These are phyloP conservation scores for Pocillopora verrucosa DNA, from an alignment of 64 coral and sea anemone genomes.

Conservation along the genomic window DNA sequence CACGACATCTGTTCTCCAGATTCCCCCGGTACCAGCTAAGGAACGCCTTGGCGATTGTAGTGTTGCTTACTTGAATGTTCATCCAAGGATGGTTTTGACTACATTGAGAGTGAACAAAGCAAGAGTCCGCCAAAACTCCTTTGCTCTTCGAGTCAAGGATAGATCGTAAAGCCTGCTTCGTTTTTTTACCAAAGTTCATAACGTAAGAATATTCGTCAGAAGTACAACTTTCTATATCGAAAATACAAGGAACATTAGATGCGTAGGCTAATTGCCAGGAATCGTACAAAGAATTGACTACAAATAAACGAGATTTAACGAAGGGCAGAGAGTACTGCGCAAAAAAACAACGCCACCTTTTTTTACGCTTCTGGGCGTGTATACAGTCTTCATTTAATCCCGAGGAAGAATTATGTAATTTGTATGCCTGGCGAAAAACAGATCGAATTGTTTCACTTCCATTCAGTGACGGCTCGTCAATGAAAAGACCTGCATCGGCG, in stretches of 20 bases:
- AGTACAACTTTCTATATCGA: constrained; percentile 25
- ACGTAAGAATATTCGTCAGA: background rate
- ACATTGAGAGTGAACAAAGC: constrained; percentile 30
- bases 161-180: background rate
- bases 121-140: constrained; percentile 38
- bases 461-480: constrained; percentile 37
- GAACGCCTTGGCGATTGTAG: constrained; percentile 32
- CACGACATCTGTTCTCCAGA: constrained; percentile 9
- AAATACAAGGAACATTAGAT: constrained; percentile 15
- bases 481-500: constrained; percentile 39
- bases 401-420: constrained; percentile 32
- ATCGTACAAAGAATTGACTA: constrained; percentile 58
- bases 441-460: constrained; percentile 11
- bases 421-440: constrained; percentile 7
- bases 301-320: constrained; percentile 3
- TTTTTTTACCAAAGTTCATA: constrained; percentile 31
- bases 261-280: constrained; percentile 45
- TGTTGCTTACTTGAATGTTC: constrained; percentile 16
- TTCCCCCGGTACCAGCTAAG: constrained; percentile 34
- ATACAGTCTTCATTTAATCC: constrained; percentile 32
- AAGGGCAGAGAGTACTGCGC: constrained; percentile 26
- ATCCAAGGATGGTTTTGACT: constrained; percentile 22
- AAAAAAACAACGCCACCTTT: constrained; percentile 41
- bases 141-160: background rate
- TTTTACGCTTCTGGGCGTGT: background rate